Evolutionary conservation across 2,113 vertebrate genomes (phyloP), one percentile per base, ranked within the genome.

Genomic region (Colaptes auratus): DNA sequence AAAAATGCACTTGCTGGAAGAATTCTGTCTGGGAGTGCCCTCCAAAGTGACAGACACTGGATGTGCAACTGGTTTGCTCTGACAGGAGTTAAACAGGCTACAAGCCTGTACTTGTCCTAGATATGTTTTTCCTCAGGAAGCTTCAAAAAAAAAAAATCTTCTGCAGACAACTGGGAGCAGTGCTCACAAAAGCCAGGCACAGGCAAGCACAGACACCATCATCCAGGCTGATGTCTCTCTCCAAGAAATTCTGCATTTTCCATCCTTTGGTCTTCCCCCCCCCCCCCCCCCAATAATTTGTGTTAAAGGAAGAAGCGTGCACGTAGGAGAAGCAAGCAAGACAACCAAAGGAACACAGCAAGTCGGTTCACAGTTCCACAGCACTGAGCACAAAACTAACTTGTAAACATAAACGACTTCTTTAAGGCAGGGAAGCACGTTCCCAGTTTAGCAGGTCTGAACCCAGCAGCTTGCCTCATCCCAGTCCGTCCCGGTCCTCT

Each of bases 21-120:
- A 39, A 86, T 15, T 4, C 19, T 6, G 0, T 53, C 61, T 64
- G 61, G 58, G 65, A 91, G 31, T 36, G 55, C 31, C 46, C 88
- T 78, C 58, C 27, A 1, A 75, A 16, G n/a, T 86, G 76, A 92
- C 52, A 73, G 86, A 83, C 0, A 0, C 55, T 64, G 91, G 36
- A 78, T 36, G 53, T 58, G 44, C 71, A 73, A 85, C 42, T 48
- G 86, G 25, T 94, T 73, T 66, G 46, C 84, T 87, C 59, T 3
- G 1, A 92, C 52, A 90, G 56, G 60, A 92, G 60, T 61, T 59
- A 53, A 88, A 52, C 18, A 72, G 39, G 12, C 56, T 91, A 67
- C 96, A 96, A 93, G 96, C 63, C 82, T 72, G 59, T 5, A 30
- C 96, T 86, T 86, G 96, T 53, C 88, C 92, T 60, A 83, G 86